Conservation (phyloP, 2,797 vertebrate genomes). For the Phoeniculus purpureus region DNA sequence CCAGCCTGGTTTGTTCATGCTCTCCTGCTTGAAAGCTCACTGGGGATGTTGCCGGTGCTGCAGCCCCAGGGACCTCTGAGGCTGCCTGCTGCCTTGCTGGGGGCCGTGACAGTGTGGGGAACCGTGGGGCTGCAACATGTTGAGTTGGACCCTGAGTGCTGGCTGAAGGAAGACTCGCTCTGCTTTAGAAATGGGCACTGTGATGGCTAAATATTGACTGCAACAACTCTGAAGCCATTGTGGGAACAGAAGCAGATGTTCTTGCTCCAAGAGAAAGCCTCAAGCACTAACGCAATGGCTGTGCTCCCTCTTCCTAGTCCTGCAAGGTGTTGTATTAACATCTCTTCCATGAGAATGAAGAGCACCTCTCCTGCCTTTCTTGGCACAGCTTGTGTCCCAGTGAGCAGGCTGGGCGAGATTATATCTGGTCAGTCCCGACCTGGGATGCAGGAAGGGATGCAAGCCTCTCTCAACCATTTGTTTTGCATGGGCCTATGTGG, state of each 20-base stretch:
- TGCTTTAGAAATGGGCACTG: not conserved
- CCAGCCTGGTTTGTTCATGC: rapidly evolving
- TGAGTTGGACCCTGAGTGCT: not conserved
- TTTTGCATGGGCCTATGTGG: not conserved
- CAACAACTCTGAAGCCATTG: not conserved
- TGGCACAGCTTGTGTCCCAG: not conserved
- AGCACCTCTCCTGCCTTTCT: not conserved
- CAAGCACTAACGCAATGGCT: not conserved
- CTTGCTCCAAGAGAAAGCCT: not conserved
- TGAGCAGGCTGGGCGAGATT: not conserved
- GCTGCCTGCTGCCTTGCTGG: not conserved
- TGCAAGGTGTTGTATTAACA: rapidly evolving
- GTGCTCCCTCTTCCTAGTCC: not conserved
- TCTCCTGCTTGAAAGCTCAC: not conserved
- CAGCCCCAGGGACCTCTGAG: not conserved
- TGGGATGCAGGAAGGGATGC: not conserved
- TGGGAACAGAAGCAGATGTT: not conserved
- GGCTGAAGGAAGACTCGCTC: not conserved
- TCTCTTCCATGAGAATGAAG: not conserved
- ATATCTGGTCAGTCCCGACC: not conserved
- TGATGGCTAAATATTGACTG: not conserved
- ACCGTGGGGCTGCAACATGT: rapidly evolving
- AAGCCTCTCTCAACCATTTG: not conserved
- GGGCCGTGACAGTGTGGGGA: not conserved
- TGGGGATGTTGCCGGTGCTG: not conserved